Evolutionary conservation across 2,888 invertebrate species (phyloP), one percentile per base, ranked within the genome.

Genomic region (Ennomos fuscantarius): DNA sequence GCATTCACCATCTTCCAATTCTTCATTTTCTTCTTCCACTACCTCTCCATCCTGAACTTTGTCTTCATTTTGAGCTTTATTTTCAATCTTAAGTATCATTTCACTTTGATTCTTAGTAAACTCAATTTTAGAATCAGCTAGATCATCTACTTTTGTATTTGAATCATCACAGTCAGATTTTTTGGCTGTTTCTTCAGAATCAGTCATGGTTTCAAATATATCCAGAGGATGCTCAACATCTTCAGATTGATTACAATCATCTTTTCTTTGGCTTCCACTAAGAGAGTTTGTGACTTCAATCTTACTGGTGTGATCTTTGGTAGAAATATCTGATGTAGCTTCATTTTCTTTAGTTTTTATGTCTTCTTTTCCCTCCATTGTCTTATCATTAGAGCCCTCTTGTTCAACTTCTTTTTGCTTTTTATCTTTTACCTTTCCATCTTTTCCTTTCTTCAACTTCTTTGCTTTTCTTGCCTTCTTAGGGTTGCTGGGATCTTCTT

Each of bases 1-100:
- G 81, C 94, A 95, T 89, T 95, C 95, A 10, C 95, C 95, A 79
- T 95, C 95, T 87, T 95, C 95, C 73, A 73, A 40, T 51, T 53
- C 48, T 66, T 83, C 93, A 75, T 93, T 93, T 37, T 47, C 39
- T 15, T 51, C 63, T 49, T 60, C 57, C 15, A 66, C 67, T 34
- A 65, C 64, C 41, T 73, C 73, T 58, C 31, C 55, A 13, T n/a
- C 36, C 37, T 31, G 12, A 32, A 35, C 12, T 37, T 41, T 32
- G 1, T 9, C 33, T 32, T 45, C 13, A 44, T 47, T 13, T 40
- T 42, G 42, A 10, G 9, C 44, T 2, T 36, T 71, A 24, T 0
- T 10, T 10, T 32, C 36, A 12, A 32, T 12, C n/a, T 43, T 9
- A 12, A 24, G 9, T 36, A 42, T n/a, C 31, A 1, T 50, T 5